Percentiles rank a stretch among this genome's conserved stretches.
Evolutionary conservation across 2,888 invertebrate genomes (phyloP).

Genomic region (Mythimna lalbum): DNA sequence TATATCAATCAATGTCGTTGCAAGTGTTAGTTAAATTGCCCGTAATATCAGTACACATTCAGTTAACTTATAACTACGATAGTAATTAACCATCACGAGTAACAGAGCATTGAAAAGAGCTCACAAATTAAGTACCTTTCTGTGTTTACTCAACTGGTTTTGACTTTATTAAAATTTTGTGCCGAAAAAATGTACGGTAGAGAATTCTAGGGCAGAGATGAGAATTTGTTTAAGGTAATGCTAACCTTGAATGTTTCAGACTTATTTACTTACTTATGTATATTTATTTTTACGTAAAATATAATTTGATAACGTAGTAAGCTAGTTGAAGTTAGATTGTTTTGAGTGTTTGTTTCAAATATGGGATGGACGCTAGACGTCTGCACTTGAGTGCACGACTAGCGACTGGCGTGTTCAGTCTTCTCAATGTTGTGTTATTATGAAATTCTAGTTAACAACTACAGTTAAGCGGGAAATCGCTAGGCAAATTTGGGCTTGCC

Average conservation of each 20-base stretch:
- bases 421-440: neutral
- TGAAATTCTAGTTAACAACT: neutral
- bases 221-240: conserved; percentile 4
- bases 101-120: conserved; percentile 52
- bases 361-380: too few relatives aligned
- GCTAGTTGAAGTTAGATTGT: neutral
- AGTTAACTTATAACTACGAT: conserved; percentile 24
- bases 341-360: conserved; percentile 7
- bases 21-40: conserved; percentile 28
- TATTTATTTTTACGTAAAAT: neutral
- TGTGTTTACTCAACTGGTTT: conserved; percentile 30
- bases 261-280: conserved; percentile 5
- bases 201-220: conserved; percentile 1
- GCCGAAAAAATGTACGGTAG: conserved; percentile 2
- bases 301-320: conserved; percentile 7
- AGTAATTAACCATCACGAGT: conserved; percentile 31
- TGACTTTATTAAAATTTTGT: conserved; percentile 15
- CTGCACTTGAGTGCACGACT: neutral
- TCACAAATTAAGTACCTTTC: conserved; percentile 29
- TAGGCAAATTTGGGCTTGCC: neutral
- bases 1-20: conserved; percentile 47
- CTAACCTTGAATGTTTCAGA: conserved; percentile 7
- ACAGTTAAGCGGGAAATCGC: neutral
- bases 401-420: neutral
- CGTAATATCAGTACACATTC: conserved; percentile 28